Percentiles rank a stretch among this genome's conserved stretches.
Conservation (phyloP, 2,888 invertebrate genomes). For the Sepiola atlantica region DNA sequence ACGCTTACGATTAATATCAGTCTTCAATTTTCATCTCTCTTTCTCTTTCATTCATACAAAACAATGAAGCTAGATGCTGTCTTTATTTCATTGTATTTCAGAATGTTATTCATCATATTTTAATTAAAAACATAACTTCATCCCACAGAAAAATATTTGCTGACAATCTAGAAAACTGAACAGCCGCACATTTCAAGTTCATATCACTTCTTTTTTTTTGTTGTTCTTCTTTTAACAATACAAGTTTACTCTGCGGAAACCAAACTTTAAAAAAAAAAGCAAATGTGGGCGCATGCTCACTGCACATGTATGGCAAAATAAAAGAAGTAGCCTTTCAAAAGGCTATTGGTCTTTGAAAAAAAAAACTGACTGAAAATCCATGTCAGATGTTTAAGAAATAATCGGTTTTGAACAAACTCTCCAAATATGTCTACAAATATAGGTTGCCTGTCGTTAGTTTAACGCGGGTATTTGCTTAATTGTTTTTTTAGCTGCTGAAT, state of each 20-base stretch:
- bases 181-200: not conserved
- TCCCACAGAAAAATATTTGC: constrained; percentile 1
- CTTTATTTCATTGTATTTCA: not conserved
- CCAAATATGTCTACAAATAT: no score
- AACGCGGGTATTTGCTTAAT: no score
- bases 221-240: not conserved
- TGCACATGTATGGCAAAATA: not conserved
- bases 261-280: not conserved
- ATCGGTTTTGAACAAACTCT: no score
- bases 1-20: not conserved
- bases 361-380: no score
- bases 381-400: no score
- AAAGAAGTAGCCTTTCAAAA: not conserved
- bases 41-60: not conserved
- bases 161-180: not conserved
- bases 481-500: no score
- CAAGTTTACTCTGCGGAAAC: not conserved
- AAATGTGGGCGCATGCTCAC: not conserved
- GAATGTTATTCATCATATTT: not conserved
- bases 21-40: not conserved
- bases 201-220: not conserved
- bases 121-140: constrained; percentile 4
- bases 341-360: no score
- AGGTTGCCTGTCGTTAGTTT: no score
- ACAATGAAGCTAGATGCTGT: not conserved